Evolutionary conservation across 1,140 invertebrate species (phyloP).

Genomic region (Pogonognathellus flavescens): DNA sequence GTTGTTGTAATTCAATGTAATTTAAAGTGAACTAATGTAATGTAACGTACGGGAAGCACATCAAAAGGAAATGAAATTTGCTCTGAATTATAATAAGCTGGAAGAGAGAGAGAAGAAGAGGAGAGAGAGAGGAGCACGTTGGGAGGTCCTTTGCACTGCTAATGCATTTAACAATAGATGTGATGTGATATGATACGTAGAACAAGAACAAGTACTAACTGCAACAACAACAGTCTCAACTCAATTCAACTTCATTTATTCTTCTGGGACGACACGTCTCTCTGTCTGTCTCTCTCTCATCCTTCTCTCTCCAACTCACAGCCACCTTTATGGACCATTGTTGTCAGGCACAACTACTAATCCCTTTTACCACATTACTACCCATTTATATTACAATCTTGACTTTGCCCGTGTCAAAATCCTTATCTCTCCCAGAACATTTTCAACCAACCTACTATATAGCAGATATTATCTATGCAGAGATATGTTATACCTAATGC

Average conservation of each 20-base stretch:
- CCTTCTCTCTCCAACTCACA: no score
- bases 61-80: conserved; percentile 61
- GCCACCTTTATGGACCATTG: neutral
- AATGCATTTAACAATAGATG: conserved; percentile 26
- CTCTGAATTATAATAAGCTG: conserved; percentile 62
- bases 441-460: no score
- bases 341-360: neutral
- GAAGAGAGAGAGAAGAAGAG: no score
- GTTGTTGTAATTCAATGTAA: conserved; percentile 1
- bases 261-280: neutral
- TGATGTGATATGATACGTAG: conserved; percentile 21
- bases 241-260: conserved; percentile 29
- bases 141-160: conserved; percentile 50
- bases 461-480: no score
- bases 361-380: conserved; percentile 39
- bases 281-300: neutral
- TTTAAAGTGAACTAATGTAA: conserved; percentile 10
- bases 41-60: conserved; percentile 49
- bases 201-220: neutral
- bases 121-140: conserved; percentile 34
- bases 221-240: neutral
- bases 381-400: conserved; percentile 42
- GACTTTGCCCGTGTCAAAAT: conserved; percentile 35
- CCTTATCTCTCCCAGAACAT: neutral
- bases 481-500: no score